Conservation (phyloP, 2,797 vertebrate species). For the Macrochelys suwanniensis region DNA sequence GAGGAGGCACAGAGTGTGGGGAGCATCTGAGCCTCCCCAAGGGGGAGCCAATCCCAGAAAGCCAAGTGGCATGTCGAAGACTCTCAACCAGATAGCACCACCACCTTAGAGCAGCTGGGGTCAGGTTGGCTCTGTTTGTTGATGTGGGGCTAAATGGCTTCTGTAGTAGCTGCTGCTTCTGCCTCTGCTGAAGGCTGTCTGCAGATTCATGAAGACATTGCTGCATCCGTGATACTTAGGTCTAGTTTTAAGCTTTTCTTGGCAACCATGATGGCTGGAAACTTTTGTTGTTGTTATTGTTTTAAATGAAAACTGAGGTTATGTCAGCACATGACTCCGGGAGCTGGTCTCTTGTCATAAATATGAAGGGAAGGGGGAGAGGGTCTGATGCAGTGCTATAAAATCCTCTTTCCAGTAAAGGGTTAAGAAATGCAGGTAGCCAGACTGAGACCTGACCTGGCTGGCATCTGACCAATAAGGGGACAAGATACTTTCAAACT, state of each 20-base stretch:
- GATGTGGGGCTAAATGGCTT: neutral
- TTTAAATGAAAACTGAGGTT: neutral
- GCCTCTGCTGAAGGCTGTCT: neutral
- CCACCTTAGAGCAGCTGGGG: neutral
- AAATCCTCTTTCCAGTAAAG: no score
- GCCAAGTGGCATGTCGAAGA: neutral
- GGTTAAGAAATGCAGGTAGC: no score
- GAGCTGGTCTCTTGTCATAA: no score
- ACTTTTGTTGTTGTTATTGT: neutral
- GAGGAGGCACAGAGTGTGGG: neutral
- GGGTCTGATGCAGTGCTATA: no score
- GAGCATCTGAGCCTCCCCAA: neutral
- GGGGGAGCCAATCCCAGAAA: slow-evolving; percentile 16
- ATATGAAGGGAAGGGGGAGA: no score
- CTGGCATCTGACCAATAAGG: no score
- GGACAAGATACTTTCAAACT: no score
- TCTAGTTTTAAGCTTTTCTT: neutral
- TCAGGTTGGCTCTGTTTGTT: neutral
- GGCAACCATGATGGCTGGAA: neutral
- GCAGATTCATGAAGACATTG: neutral
- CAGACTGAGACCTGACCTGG: no score
- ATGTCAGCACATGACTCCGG: neutral
- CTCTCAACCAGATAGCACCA: neutral
- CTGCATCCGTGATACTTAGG: neutral
- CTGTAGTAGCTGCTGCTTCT: neutral